Conservation (phyloP, 2,888 invertebrate genomes). For the Oegoconia quadripuncta region DNA sequence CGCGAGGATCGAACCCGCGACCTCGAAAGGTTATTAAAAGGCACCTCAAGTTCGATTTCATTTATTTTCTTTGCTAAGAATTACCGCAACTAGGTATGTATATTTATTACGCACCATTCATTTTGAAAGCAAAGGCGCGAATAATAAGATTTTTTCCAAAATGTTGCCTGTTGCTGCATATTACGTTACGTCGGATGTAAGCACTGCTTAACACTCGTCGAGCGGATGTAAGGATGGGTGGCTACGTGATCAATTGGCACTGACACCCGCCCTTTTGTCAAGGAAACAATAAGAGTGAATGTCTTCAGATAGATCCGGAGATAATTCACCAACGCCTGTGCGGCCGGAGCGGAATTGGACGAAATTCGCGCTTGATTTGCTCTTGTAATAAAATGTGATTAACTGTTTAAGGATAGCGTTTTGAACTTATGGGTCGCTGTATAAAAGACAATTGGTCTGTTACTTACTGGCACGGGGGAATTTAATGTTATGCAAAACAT, state of each 20-base stretch:
- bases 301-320: slow-evolving; percentile 43
- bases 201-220: slow-evolving; percentile 9
- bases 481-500: too few relatives aligned
- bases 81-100: too few relatives aligned
- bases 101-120: too few relatives aligned
- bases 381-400: background rate
- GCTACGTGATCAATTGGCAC: slow-evolving; percentile 52
- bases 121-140: background rate
- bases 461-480: too few relatives aligned
- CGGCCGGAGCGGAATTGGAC: slow-evolving; percentile 12
- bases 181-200: background rate
- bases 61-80: too few relatives aligned
- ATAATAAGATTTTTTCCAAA: background rate
- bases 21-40: too few relatives aligned
- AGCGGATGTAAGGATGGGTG: slow-evolving; percentile 22
- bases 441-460: too few relatives aligned
- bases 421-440: background rate
- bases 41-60: too few relatives aligned
- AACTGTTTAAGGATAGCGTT: background rate
- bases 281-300: slow-evolving; percentile 49
- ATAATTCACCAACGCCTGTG: slow-evolving; percentile 28
- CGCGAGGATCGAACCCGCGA: too few relatives aligned
- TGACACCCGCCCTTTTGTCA: slow-evolving; percentile 47
- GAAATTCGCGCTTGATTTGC: slow-evolving; percentile 10
- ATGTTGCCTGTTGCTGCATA: background rate